Evolutionary conservation across 1,140 invertebrate species (phyloP).

Genomic region (Atta cephalotes): DNA sequence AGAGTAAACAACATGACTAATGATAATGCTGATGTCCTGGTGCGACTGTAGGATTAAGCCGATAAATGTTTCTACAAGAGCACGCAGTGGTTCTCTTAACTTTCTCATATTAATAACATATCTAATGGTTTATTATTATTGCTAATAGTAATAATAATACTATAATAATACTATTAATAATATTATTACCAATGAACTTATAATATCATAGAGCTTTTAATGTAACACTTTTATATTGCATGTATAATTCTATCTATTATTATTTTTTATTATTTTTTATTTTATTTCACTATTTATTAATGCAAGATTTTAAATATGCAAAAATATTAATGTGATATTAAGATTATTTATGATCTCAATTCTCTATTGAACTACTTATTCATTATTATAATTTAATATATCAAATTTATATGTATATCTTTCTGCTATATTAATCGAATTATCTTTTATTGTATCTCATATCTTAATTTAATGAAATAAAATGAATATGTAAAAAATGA

Average conservation of each 20-base stretch:
- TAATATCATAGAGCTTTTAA: background rate
- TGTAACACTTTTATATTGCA: background rate
- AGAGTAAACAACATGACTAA: slow-evolving; percentile 43
- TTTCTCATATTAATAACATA: background rate
- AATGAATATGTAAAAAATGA: background rate
- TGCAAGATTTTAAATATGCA: background rate
- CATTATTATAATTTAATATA: background rate
- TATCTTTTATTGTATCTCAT: background rate
- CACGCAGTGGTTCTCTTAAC: background rate
- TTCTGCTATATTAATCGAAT: background rate
- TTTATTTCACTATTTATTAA: background rate
- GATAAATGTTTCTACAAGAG: slow-evolving; percentile 31
- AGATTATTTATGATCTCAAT: background rate
- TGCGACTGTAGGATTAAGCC: slow-evolving; percentile 48
- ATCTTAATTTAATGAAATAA: slow-evolving; percentile 5
- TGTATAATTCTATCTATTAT: background rate
- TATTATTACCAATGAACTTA: background rate
- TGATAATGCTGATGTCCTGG: slow-evolving; percentile 23
- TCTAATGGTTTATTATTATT: background rate
- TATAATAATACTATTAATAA: no score
- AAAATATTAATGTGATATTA: background rate
- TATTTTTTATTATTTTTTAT: background rate
- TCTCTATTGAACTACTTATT: background rate
- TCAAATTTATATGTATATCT: background rate
- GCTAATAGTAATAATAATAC: no score